Evolutionary conservation across 1,140 invertebrate genomes (phyloP).

Genomic region (Aradophagus sp.): DNA sequence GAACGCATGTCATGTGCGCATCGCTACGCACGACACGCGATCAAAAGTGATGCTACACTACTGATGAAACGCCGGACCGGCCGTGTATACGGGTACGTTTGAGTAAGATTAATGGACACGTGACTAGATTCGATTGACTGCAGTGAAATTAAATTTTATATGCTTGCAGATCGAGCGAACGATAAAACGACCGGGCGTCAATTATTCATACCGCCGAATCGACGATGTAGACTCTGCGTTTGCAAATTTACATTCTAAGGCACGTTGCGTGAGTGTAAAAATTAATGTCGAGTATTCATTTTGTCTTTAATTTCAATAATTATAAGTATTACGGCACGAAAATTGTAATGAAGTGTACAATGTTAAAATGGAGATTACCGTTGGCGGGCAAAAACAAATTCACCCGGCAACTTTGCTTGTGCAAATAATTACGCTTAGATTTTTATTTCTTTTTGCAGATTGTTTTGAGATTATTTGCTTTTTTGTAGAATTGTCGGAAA

Average conservation of each 20-base stretch:
- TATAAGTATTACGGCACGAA: too few relatives aligned
- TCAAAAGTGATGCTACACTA: constrained; percentile 30
- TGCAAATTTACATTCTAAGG: constrained; percentile 9
- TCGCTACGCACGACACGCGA: constrained; percentile 9
- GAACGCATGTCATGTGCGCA: constrained; percentile 26
- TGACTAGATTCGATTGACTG: constrained; percentile 20
- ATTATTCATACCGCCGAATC: constrained; percentile 11
- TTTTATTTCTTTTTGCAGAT: too few relatives aligned
- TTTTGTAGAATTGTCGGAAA: too few relatives aligned
- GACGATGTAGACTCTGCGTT: constrained; percentile 7
- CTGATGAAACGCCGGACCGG: constrained; percentile 7
- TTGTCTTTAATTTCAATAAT: too few relatives aligned
- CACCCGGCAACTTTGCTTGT: too few relatives aligned
- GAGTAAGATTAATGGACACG: constrained; percentile 25
- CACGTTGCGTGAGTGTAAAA: too few relatives aligned
- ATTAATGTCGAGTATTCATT: too few relatives aligned
- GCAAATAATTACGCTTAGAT: too few relatives aligned
- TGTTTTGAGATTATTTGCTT: too few relatives aligned
- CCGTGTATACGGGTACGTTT: constrained; percentile 20
- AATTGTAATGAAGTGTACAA: too few relatives aligned
- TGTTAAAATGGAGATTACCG: too few relatives aligned
- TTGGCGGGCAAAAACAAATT: too few relatives aligned
- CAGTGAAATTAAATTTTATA: constrained; percentile 24
- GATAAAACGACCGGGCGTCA: constrained; percentile 8
- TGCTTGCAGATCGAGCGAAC: constrained; percentile 13